These are phyloP conservation scores for Noctua janthina DNA, from an alignment of 2,888 invertebrate species.

Conservation along the genomic window DNA sequence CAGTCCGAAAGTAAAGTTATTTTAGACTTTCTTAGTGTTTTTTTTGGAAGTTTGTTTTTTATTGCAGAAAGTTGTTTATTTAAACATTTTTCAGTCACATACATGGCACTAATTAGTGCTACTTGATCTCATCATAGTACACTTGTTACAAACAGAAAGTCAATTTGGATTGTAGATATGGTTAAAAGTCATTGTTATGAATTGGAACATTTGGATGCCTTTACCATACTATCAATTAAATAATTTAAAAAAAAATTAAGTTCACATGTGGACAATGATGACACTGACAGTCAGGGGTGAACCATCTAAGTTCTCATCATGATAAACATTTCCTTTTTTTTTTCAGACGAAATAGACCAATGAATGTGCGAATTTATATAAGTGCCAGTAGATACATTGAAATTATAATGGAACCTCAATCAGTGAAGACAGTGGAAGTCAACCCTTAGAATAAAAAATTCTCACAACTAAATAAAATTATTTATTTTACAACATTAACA, in stretches of 20 bases:
- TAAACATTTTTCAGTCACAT: not conserved
- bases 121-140: not conserved
- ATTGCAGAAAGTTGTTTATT: too few relatives aligned
- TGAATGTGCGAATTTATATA: conserved; percentile 75
- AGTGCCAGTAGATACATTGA: conserved; percentile 73
- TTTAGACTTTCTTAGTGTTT: too few relatives aligned
- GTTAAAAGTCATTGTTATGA: not conserved
- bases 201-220: not conserved
- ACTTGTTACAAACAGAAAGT: not conserved
- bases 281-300: too few relatives aligned
- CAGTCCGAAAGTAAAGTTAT: too few relatives aligned
- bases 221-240: not conserved
- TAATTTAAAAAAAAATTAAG: not conserved
- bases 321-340: not conserved
- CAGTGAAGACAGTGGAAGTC: conserved; percentile 86
- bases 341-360: conserved; percentile 73
- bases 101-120: not conserved
- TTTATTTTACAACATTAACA: conserved; percentile 49
- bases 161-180: not conserved
- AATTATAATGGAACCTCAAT: conserved; percentile 81
- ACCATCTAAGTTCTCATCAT: not conserved
- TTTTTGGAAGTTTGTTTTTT: too few relatives aligned
- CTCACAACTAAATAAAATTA: conserved; percentile 48
- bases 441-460: conserved; percentile 68
- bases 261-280: not conserved